phyloP scores from a whole-genome alignment of 37 sponge, comb jelly and placozoan genomes.

The Chondrosia reniformis region DNA sequence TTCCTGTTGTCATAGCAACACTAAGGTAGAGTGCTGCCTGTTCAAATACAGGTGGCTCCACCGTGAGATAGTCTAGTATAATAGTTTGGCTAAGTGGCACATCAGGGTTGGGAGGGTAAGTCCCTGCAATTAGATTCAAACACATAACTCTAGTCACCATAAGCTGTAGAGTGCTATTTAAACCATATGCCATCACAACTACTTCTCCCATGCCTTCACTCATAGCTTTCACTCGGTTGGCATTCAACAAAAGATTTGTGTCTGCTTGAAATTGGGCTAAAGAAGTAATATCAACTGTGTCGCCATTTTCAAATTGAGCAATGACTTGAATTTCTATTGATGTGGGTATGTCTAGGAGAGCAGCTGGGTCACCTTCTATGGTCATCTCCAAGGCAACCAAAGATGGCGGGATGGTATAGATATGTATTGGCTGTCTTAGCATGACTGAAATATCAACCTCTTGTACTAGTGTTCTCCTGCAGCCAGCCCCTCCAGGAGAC shows the following conservation, averaged over 20 bases:
- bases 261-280: too few species aligned
- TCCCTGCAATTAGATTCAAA: constrained; percentile 13
- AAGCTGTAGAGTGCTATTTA: not conserved
- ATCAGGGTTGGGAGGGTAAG: constrained; percentile 46
- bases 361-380: constrained; percentile 3
- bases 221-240: not conserved
- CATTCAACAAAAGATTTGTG: too few species aligned
- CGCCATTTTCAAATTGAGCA: constrained; percentile 23
- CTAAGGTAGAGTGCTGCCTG: constrained; percentile 9
- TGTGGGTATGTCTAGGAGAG: constrained; percentile 20
- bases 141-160: not conserved
- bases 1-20: constrained; percentile 16
- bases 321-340: not conserved
- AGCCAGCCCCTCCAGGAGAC: constrained; percentile 7
- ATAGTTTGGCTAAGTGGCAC: not conserved
- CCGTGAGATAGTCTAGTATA: constrained; percentile 12
- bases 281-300: constrained; percentile 31
- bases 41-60: constrained; percentile 33
- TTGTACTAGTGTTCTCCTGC: constrained; percentile 9
- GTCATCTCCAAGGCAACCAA: constrained; percentile 4
- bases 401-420: constrained; percentile 5
- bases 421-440: constrained; percentile 9
- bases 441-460: not conserved
- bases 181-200: not conserved
- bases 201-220: not conserved